Conservation (phyloP, 2,113 vertebrate genomes). For the Potamarius usumacintae region DNA sequence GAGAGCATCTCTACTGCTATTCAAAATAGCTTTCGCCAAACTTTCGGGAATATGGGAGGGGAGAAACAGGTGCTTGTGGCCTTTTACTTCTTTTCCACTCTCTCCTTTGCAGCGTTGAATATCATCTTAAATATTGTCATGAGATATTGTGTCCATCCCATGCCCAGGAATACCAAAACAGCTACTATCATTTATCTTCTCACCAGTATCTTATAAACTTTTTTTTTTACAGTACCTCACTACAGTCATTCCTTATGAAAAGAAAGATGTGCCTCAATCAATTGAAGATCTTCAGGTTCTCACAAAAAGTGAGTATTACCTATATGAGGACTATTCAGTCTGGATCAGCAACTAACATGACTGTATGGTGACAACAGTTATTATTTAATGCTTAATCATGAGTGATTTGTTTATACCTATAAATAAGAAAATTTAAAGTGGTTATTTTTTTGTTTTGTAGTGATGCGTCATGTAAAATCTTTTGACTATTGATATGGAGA, state of each 20-base stretch:
- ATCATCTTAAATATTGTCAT: neutral
- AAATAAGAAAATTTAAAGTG: neutral
- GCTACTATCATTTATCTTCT: neutral
- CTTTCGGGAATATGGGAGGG: slow-evolving; percentile 88
- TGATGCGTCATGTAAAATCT: neutral
- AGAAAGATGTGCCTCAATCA: slow-evolving; percentile 86
- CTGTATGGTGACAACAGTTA: neutral
- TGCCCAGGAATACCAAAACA: neutral
- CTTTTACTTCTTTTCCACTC: slow-evolving; percentile 42
- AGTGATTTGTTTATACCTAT: neutral
- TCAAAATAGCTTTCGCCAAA: slow-evolving; percentile 97
- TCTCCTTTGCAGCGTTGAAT: neutral
- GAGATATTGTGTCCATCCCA: neutral
- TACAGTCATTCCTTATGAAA: slow-evolving; percentile 97
- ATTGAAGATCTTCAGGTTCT: slow-evolving; percentile 93
- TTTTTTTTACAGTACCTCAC: slow-evolving; percentile 83
- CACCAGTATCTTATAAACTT: neutral
- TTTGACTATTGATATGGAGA: neutral
- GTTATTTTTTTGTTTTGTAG: neutral
- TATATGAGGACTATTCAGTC: neutral
- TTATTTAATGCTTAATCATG: neutral
- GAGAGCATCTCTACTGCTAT: slow-evolving; percentile 95
- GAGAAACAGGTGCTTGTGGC: slow-evolving; percentile 89
- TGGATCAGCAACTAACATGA: neutral
- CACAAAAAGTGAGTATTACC: slow-evolving; percentile 85